Evolutionary conservation across 2,888 invertebrate genomes (phyloP), one percentile per base, ranked within the genome.

Genomic region (Scrobipalpa costella): DNA sequence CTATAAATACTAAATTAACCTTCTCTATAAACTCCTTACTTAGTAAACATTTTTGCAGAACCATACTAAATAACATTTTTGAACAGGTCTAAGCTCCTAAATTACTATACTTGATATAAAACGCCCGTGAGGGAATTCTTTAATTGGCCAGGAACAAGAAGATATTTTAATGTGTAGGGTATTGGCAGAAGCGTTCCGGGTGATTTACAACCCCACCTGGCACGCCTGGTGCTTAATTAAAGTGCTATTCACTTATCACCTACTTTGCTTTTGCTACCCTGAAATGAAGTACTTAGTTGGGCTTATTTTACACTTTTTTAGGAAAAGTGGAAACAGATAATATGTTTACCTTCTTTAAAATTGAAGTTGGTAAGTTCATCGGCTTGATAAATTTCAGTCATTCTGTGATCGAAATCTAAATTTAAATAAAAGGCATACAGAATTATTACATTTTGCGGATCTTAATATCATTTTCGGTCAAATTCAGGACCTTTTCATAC

Each of bases 161-260:
- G 33, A 36, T 49, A 50, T 17, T 62, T 57, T 36, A 57, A 63
- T 63, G 57, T 61, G 63, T 52, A 58, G 64, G 65, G 57, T 67
- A 67, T 66, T 63, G 63, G 66, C 61, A 62, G 67, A 65, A 60
- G 67, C 73, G 72, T 72, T 68, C 67, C 57, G 62, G 66, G 71
- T 73, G 74, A 75, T 75, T 75, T 75, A 75, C 63, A 68, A 61
- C 65, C 40, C 17, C 58, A 66, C 69, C 68, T 66, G 69, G 63
- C 68, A 67, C 66, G 70, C 62, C 68, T 66, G 63, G 61, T 67
- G 71, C 73, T 74, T 73, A 71, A 74, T 73, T 72, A 73, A 72
- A 66, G 67, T 66, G 71, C 57, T 72, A 69, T 70, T 69, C 68
- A 68, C 67, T 69, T 67, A 68, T 63, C 61, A 61, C 34, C 57